Base-by-base conservation (phyloP, 2,797 vertebrate genomes). In the Tangara arthus region DNA sequence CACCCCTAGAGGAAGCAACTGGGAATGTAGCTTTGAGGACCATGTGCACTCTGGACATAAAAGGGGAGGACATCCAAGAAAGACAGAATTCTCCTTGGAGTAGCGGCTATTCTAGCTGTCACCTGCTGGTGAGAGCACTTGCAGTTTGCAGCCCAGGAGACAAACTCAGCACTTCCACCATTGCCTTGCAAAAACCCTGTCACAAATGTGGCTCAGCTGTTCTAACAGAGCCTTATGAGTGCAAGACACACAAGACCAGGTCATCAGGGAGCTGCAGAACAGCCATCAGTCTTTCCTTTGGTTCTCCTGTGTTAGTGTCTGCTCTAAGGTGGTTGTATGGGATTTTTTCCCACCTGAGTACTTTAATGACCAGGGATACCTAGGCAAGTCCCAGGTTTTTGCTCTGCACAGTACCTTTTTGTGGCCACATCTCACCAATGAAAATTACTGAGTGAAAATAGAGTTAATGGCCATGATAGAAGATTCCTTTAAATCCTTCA, bases 321-420 rank as follows among this genome's bases (percentile, higher is more conserved):
- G n/a, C 50, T 63, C 59, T 23, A 14, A 65, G 27, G 41, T 71
- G 39, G 2, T 28, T 46, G 4, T 46, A 3, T 26, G 32, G 6
- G 5, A 9, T 46, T 23, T 15, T 56, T 20, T 4, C 3, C 3
- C 7, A 41, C 8, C 37, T 28, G 20, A 1, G 1, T 78, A 3
- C 68, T 93, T 72, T 70, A 42, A 30, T 52, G 32, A 17, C 18
- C 32, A 27, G 47, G 34, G 85, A 41, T 59, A 35, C 41, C 34
- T 26, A 63, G 44, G n/a, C 23, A 24, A 59, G 14, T 39, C 39
- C 44, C 15, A 20, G 7, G 34, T 65, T n/a, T 85, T 57, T 55
- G 42, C n/a, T 80, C 18, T 77, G 12, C 20, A 24, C 1, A 18
- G 28, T 35, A 12, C 14, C 7, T 63, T 70, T 73, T 49, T 93